phyloP scores from a whole-genome alignment of 37 sponge, comb jelly and placozoan genomes.

The Theonella swinhoei region DNA sequence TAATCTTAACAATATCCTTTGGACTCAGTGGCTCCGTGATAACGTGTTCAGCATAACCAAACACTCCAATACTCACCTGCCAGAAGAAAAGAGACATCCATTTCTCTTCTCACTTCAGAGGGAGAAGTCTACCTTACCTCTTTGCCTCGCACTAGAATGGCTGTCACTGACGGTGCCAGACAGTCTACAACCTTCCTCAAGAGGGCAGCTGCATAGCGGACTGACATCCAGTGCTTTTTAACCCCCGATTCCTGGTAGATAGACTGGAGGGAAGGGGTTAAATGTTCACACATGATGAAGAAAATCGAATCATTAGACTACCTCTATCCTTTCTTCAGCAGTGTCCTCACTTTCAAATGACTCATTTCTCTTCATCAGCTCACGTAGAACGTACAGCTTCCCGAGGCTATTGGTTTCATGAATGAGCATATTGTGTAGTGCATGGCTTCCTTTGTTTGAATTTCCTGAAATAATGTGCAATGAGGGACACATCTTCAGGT shows the following conservation, averaged over 20 bases:
- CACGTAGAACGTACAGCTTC: conserved; percentile 61
- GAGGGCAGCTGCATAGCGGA: conserved; percentile 73
- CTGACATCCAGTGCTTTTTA: conserved; percentile 70
- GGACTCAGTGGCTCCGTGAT: conserved; percentile 77
- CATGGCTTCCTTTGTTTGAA: too few relatives aligned
- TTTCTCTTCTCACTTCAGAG: background rate
- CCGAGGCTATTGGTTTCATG: background rate
- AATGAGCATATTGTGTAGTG: too few relatives aligned
- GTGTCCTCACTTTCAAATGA: background rate
- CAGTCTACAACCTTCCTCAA: conserved; percentile 86
- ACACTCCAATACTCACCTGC: conserved; percentile 85
- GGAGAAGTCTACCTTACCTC: conserved; percentile 15
- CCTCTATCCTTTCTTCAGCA: background rate
- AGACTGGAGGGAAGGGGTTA: background rate
- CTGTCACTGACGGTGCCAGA: conserved; percentile 81
- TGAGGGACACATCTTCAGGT: too few relatives aligned
- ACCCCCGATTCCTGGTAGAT: conserved; percentile 63
- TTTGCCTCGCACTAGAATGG: conserved; percentile 70
- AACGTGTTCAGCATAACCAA: conserved; percentile 67
- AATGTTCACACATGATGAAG: background rate
- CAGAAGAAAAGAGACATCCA: background rate
- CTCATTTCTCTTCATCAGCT: conserved; percentile 56
- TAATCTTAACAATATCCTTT: conserved; percentile 57
- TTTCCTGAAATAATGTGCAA: too few relatives aligned
- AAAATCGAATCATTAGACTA: background rate